Evolutionary conservation across 2,113 vertebrate species (phyloP).

Genomic region (Crotophaga sulcirostris): DNA sequence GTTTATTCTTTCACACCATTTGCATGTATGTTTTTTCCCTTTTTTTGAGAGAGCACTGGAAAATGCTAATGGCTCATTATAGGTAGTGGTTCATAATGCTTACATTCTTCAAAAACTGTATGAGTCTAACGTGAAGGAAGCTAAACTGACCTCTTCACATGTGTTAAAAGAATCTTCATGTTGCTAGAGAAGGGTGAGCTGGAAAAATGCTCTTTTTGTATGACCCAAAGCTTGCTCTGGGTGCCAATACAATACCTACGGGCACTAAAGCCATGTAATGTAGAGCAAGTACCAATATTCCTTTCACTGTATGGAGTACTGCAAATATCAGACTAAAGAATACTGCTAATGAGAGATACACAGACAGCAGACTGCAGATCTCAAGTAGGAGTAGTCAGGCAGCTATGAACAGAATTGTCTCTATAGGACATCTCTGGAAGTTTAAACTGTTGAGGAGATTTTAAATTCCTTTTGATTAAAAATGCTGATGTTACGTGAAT

Average conservation of each 20-base stretch:
- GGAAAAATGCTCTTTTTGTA: not conserved
- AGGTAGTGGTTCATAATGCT: not conserved
- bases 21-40: not conserved
- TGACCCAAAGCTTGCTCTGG: not conserved
- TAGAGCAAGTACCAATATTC: not conserved
- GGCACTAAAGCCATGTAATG: not conserved
- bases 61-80: not conserved
- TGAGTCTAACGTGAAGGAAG: not conserved
- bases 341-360: not conserved
- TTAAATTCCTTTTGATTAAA: not conserved
- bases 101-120: not conserved
- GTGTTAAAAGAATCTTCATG: not conserved
- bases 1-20: not conserved
- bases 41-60: not conserved
- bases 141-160: not conserved
- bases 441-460: not conserved
- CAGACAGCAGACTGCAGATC: not conserved
- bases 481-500: not conserved
- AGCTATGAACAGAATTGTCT: not conserved
- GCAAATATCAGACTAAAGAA: not conserved
- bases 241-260: not conserved
- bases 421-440: not conserved
- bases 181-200: not conserved
- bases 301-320: not conserved
- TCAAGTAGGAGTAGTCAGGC: not conserved